Conservation (phyloP, 2,113 vertebrate species). For the Stictonetta naevosa region DNA sequence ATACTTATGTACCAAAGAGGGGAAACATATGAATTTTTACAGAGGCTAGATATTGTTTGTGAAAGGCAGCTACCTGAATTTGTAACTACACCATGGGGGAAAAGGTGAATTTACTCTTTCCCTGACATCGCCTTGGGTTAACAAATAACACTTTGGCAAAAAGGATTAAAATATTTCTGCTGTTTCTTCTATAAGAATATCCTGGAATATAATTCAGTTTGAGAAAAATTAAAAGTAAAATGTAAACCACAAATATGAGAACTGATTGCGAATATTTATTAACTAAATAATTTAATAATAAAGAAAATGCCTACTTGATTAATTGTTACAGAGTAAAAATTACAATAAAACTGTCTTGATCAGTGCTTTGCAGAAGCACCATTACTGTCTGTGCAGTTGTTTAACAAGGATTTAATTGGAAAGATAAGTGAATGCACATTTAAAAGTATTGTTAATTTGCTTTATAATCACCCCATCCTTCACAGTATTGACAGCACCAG, state of each 20-base stretch:
- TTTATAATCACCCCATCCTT: slow-evolving; percentile 91
- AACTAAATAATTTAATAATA: slow-evolving; percentile 90
- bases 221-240: slow-evolving; percentile 71
- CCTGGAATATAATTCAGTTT: not conserved
- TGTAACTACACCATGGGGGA: not conserved
- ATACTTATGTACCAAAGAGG: not conserved
- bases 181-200: slow-evolving; percentile 19
- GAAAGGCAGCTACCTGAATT: not conserved
- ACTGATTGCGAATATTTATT: slow-evolving; percentile 83
- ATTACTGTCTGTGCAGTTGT: slow-evolving; percentile 90
- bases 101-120: slow-evolving; percentile 50
- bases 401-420: slow-evolving; percentile 94
- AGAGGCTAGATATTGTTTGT: not conserved
- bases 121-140: not conserved
- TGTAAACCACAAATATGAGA: slow-evolving; percentile 73
- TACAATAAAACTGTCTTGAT: slow-evolving; percentile 90
- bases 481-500: slow-evolving; percentile 90
- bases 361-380: slow-evolving; percentile 85
- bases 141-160: slow-evolving; percentile 8
- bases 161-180: slow-evolving; percentile 26
- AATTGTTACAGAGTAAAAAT: slow-evolving; percentile 89
- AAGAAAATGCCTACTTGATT: slow-evolving; percentile 87
- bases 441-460: slow-evolving; percentile 93
- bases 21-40: not conserved
- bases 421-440: slow-evolving; percentile 93